phyloP scores from a whole-genome alignment of 2,888 invertebrate genomes.

The Noctua comes region DNA sequence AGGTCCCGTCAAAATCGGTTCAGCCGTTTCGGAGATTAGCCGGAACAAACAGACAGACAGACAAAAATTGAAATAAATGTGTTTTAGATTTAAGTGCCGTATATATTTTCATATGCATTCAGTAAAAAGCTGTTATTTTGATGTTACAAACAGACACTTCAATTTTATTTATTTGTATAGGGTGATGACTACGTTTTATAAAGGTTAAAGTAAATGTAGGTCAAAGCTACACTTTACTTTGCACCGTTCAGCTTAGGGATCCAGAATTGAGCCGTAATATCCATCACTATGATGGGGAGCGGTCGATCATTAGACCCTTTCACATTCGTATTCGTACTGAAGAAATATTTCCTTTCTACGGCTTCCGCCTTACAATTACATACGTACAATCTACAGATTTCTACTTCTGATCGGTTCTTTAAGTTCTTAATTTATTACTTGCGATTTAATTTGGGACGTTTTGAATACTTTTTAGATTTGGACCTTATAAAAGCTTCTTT shows the following conservation, averaged over 20 bases:
- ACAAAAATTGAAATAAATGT: too few relatives aligned
- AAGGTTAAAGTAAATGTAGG: constrained; percentile 33
- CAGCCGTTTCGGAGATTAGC: too few relatives aligned
- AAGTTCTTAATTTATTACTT: constrained; percentile 44
- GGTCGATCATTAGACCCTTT: constrained; percentile 66
- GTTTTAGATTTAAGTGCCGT: too few relatives aligned
- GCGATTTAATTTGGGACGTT: constrained; percentile 20
- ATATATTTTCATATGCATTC: too few relatives aligned
- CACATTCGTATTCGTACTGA: constrained; percentile 43
- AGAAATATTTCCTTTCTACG: constrained; percentile 66
- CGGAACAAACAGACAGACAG: too few relatives aligned
- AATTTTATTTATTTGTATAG: too few relatives aligned
- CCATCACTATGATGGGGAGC: constrained; percentile 64
- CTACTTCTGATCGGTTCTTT: constrained; percentile 27
- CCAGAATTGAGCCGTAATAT: constrained; percentile 56
- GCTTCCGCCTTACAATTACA: constrained; percentile 60
- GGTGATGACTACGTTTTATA: constrained; percentile 33
- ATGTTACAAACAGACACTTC: too few relatives aligned
- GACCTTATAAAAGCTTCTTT: not conserved
- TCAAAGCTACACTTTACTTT: constrained; percentile 42
- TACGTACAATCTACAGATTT: constrained; percentile 54
- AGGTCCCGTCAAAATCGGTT: too few relatives aligned
- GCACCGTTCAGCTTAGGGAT: constrained; percentile 47
- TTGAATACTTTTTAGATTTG: not conserved
- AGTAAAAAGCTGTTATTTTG: too few relatives aligned